phyloP scores from a whole-genome alignment of 2,797 vertebrate species.

The Buceros bicornis region DNA sequence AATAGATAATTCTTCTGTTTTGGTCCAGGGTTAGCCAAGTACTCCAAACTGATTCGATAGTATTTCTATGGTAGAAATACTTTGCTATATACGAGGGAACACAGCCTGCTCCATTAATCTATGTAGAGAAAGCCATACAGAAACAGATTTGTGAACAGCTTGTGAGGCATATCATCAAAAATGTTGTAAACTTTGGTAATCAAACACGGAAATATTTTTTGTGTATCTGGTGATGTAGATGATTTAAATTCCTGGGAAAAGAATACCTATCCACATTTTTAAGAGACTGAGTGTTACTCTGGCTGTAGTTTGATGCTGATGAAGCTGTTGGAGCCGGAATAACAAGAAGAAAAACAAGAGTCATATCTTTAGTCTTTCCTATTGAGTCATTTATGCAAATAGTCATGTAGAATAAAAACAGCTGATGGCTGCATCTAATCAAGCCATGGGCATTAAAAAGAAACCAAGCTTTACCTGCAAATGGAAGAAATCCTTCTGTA shows the following conservation, averaged over 20 bases:
- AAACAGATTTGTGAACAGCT: constrained; percentile 73
- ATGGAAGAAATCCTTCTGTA: not conserved
- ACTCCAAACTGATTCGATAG: not conserved
- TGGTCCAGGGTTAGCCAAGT: not conserved
- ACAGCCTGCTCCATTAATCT: constrained; percentile 43
- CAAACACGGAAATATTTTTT: constrained; percentile 60
- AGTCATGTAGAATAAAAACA: not conserved
- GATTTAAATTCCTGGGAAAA: constrained; percentile 34
- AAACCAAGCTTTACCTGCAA: not conserved
- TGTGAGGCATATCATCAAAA: constrained; percentile 55
- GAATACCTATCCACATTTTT: constrained; percentile 23
- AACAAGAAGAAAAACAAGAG: constrained; percentile 18
- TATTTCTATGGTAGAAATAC: not conserved
- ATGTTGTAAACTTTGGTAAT: constrained; percentile 48
- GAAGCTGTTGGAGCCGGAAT: not conserved
- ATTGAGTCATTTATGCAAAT: not conserved
- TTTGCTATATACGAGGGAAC: not conserved
- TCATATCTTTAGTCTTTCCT: not conserved
- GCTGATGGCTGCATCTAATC: not conserved
- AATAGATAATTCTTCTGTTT: not conserved
- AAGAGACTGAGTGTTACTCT: constrained; percentile 37
- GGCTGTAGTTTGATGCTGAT: constrained; percentile 41
- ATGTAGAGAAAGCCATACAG: not conserved
- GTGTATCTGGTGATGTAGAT: not conserved
- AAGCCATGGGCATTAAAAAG: not conserved